Conservation (phyloP, 1,140 invertebrate genomes). For the Leptopilina boulardi region DNA sequence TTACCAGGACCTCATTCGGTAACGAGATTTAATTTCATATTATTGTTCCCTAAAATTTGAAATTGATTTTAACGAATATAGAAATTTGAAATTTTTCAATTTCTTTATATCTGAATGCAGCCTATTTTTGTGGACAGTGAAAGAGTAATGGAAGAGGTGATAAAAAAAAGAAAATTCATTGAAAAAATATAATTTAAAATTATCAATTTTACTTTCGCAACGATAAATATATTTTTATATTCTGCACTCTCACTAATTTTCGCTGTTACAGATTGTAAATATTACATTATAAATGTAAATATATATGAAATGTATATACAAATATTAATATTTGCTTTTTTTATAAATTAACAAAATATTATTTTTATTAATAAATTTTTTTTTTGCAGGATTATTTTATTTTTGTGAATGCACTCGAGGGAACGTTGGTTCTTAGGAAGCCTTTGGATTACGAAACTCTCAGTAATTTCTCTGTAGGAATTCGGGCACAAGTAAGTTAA, state of each 20-base stretch:
- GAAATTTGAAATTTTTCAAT: not conserved
- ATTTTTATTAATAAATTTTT: constrained; percentile 24
- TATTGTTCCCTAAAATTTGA: too few species aligned
- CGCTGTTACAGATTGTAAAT: too few species aligned
- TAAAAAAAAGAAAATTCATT: not conserved
- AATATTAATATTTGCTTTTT: too few species aligned
- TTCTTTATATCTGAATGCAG: constrained; percentile 38
- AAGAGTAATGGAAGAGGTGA: constrained; percentile 49
- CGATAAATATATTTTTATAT: not conserved
- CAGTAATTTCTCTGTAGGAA: constrained; percentile 86
- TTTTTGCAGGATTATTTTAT: constrained; percentile 83
- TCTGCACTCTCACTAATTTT: too few species aligned
- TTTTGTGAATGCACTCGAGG: constrained; percentile 91
- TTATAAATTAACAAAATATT: too few species aligned
- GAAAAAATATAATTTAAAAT: too few species aligned
- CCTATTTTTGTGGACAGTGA: constrained; percentile 48
- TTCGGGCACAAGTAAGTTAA: constrained; percentile 82
- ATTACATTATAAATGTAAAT: too few species aligned
- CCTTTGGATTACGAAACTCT: constrained; percentile 90
- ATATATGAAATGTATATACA: too few species aligned
- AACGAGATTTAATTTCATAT: constrained; percentile 37
- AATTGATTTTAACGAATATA: not conserved
- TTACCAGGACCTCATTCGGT: constrained; percentile 86
- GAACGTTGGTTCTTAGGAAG: constrained; percentile 87
- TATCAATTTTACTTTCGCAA: too few species aligned